Conservation (phyloP, 2,888 invertebrate species). For the Malachius bipustulatus region DNA sequence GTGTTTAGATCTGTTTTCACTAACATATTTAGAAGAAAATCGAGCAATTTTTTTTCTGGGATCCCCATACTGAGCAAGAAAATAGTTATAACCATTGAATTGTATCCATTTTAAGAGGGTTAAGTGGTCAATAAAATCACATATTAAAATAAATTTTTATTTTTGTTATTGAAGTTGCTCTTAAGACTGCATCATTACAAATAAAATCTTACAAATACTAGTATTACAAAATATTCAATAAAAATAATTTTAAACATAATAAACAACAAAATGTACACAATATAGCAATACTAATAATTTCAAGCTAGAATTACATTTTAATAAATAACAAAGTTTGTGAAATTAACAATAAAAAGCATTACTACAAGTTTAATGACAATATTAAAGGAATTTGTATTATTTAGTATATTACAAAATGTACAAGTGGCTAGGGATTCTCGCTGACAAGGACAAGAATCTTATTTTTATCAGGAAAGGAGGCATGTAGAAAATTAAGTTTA, state of each 20-base stretch:
- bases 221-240: slow-evolving; percentile 1
- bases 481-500: slow-evolving; percentile 2
- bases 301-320: not conserved
- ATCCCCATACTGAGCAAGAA: too few species aligned
- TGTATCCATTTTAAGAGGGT: too few species aligned
- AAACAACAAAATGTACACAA: slow-evolving; percentile 3
- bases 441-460: slow-evolving; percentile 11
- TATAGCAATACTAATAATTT: slow-evolving; percentile 4
- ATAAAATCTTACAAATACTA: not conserved
- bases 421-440: slow-evolving; percentile 24
- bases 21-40: too few species aligned
- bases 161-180: slow-evolving; percentile 1
- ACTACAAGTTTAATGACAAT: slow-evolving; percentile 3
- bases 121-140: slow-evolving; percentile 1
- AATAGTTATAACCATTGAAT: too few species aligned
- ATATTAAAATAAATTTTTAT: not conserved
- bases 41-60: too few species aligned
- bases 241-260: slow-evolving; percentile 1
- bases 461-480: slow-evolving; percentile 6
- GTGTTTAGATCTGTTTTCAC: too few species aligned
- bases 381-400: slow-evolving; percentile 3
- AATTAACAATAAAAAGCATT: slow-evolving; percentile 6
- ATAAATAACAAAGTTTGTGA: slow-evolving; percentile 4
- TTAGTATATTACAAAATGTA: slow-evolving; percentile 27
- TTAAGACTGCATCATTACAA: not conserved